Percentiles rank a stretch among this genome's conserved stretches.
phyloP scores from a whole-genome alignment of 30 jellyfish, hydroid and myxozoan species.

The Sanderia malayensis region DNA sequence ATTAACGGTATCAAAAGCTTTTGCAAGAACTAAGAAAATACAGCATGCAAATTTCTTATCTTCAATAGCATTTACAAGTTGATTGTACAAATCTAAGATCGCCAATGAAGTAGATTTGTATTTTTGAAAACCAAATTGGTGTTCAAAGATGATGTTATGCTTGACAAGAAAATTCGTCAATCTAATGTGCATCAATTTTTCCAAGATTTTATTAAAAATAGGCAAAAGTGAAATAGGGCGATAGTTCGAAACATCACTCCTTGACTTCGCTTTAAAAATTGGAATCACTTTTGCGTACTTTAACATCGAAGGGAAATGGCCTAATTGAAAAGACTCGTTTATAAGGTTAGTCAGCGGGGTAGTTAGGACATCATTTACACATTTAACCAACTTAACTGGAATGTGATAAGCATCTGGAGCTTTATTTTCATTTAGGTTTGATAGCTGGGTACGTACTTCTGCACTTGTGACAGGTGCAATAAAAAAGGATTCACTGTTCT shows the following conservation, averaged over 20 bases:
- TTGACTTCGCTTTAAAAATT: neutral
- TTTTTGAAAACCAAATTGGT: neutral
- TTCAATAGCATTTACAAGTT: no score
- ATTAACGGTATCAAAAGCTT: conserved; percentile 1
- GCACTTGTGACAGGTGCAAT: neutral
- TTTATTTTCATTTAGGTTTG: neutral
- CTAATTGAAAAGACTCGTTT: neutral
- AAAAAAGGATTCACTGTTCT: no score
- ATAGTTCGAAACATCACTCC: neutral
- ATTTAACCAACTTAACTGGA: neutral
- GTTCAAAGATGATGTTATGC: neutral
- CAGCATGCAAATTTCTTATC: conserved; percentile 3
- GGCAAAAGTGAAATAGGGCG: neutral
- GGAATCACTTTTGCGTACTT: neutral
- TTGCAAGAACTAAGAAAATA: neutral
- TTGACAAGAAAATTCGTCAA: neutral
- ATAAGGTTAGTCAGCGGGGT: neutral
- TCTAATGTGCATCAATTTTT: neutral
- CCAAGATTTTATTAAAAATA: neutral
- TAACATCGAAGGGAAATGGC: neutral
- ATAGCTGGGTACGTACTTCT: neutral
- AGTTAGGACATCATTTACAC: neutral
- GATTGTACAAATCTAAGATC: no score
- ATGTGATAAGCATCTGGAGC: neutral
- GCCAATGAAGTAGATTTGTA: no score